A percentile compares a stretch with the other conserved stretches of the same genome.
Conservation (phyloP, 1,140 invertebrate species). For the Tetragonula clypearis region DNA sequence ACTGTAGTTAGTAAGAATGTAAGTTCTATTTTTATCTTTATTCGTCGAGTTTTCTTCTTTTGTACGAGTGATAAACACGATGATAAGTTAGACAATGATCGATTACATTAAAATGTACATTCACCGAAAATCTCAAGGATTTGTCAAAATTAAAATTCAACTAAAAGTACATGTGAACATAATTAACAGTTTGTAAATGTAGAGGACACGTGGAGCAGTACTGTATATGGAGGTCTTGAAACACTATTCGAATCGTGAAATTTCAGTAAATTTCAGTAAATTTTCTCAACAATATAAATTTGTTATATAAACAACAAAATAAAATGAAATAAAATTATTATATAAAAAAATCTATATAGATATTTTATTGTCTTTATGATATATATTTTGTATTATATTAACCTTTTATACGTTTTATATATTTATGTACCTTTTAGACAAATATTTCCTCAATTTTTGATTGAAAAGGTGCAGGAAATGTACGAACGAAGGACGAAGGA, state of each 20-base stretch:
- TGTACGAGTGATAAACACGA: background rate
- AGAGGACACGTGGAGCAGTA: background rate
- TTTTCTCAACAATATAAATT: too few species aligned
- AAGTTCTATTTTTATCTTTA: background rate
- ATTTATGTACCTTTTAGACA: too few species aligned
- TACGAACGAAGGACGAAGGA: background rate
- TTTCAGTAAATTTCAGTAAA: background rate
- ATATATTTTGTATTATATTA: too few species aligned
- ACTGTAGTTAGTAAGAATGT: background rate
- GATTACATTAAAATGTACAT: background rate
- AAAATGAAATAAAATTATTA: too few species aligned
- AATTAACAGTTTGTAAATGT: too few species aligned
- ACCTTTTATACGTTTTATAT: too few species aligned
- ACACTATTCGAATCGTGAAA: background rate
- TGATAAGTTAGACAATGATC: background rate
- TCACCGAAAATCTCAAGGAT: too few species aligned
- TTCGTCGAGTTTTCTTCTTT: background rate
- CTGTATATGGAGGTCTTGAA: background rate
- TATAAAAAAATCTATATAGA: too few species aligned
- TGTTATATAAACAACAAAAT: too few species aligned
- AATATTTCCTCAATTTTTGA: background rate
- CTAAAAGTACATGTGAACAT: background rate
- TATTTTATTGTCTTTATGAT: too few species aligned
- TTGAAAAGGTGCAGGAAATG: background rate
- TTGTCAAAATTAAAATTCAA: background rate